These are phyloP conservation scores for Stegastes partitus DNA, from an alignment of 2,113 vertebrate genomes.

Conservation along the genomic window DNA sequence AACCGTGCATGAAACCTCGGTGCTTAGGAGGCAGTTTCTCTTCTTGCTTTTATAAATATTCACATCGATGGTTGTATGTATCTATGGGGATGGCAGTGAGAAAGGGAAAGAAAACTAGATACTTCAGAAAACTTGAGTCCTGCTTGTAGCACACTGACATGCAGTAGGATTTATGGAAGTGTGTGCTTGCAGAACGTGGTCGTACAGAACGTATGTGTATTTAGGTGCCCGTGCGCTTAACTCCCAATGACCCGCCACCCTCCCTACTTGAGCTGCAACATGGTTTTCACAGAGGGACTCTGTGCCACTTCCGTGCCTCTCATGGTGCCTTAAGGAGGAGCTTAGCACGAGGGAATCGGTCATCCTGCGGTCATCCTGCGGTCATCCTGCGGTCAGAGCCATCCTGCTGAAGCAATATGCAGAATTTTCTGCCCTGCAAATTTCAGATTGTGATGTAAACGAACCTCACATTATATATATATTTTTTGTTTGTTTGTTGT, in stretches of 20 bases:
- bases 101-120: not conserved
- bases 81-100: not conserved
- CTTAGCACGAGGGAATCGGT: constrained; percentile 24
- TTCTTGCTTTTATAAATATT: not conserved
- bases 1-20: not conserved
- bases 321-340: constrained; percentile 22
- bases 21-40: not conserved
- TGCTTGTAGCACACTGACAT: not conserved
- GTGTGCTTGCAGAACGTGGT: not conserved
- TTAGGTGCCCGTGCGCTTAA: not conserved
- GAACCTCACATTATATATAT: not conserved
- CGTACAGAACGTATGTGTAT: constrained; percentile 16
- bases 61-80: not conserved
- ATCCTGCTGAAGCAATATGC: constrained; percentile 5
- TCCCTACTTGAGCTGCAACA: constrained; percentile 24
- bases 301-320: constrained; percentile 26
- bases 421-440: constrained; percentile 13
- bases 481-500: not conserved
- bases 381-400: constrained; percentile 31
- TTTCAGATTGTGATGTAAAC: not conserved
- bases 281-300: constrained; percentile 23
- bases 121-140: not conserved
- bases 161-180: constrained; percentile 1
- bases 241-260: constrained; percentile 35
- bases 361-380: constrained; percentile 21